Conservation (phyloP, 2,888 invertebrate species). For the Dolichopus griseipennis region DNA sequence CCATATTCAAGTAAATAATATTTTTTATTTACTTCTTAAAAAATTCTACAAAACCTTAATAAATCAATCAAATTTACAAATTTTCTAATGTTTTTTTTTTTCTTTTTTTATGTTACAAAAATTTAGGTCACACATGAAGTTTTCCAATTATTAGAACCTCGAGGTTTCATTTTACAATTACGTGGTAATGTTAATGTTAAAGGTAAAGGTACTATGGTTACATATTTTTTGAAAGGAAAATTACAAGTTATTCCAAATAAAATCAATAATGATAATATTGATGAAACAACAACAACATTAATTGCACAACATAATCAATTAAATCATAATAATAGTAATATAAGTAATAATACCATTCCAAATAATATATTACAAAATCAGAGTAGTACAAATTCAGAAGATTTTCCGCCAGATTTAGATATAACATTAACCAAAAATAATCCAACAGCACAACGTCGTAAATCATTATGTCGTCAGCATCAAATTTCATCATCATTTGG, state of each 20-base stretch:
- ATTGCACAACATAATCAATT: neutral
- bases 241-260: constrained; percentile 16
- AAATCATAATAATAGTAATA: constrained; percentile 7
- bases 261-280: constrained; percentile 11
- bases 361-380: constrained; percentile 23
- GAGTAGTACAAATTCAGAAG: constrained; percentile 32
- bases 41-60: too few species aligned
- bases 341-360: constrained; percentile 16
- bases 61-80: neutral
- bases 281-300: constrained; percentile 9
- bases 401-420: constrained; percentile 36
- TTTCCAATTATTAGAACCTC: constrained; percentile 64
- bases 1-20: constrained; percentile 65
- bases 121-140: constrained; percentile 79
- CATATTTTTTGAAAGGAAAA: constrained; percentile 56
- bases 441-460: constrained; percentile 39
- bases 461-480: constrained; percentile 41
- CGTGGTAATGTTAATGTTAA: constrained; percentile 85
- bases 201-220: constrained; percentile 91
- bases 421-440: constrained; percentile 36
- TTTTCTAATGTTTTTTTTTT: neutral
- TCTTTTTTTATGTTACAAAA: neutral
- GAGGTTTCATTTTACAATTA: constrained; percentile 73
- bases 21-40: too few species aligned
- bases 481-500: constrained; percentile 42